phyloP scores from a whole-genome alignment of 2,113 vertebrate species.

The Isichthys henryi region DNA sequence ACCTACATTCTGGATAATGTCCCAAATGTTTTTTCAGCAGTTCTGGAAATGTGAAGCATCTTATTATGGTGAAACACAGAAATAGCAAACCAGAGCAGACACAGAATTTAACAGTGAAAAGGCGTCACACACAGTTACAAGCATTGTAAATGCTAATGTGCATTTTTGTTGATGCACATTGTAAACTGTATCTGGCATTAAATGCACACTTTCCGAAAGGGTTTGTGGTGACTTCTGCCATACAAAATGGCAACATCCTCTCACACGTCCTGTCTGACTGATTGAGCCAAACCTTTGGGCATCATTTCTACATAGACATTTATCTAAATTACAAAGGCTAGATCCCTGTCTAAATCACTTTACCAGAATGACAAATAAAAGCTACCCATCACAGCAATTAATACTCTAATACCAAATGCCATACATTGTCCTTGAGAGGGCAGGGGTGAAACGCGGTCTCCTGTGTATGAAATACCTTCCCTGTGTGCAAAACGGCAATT shows the following conservation, averaged over 20 bases:
- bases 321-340: constrained; percentile 32
- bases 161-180: not conserved
- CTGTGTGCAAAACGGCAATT: not conserved
- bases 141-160: not conserved
- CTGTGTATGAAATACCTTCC: not conserved
- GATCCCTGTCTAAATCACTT: not conserved
- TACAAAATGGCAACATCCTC: constrained; percentile 24
- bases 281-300: constrained; percentile 29
- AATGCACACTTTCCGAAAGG: not conserved
- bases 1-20: not conserved
- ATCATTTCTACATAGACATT: constrained; percentile 24
- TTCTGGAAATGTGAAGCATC: not conserved
- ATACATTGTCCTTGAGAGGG: not conserved
- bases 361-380: constrained; percentile 5
- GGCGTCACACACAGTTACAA: not conserved
- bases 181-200: not conserved
- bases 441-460: not conserved
- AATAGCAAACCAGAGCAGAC: not conserved
- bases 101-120: not conserved
- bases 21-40: not conserved
- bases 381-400: constrained; percentile 16
- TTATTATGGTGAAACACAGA: not conserved
- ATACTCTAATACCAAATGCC: constrained; percentile 3
- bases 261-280: constrained; percentile 2
- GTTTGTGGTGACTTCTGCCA: constrained; percentile 14